Conservation (phyloP, 2,888 invertebrate species). For the Pardosa pseudoannulata region DNA sequence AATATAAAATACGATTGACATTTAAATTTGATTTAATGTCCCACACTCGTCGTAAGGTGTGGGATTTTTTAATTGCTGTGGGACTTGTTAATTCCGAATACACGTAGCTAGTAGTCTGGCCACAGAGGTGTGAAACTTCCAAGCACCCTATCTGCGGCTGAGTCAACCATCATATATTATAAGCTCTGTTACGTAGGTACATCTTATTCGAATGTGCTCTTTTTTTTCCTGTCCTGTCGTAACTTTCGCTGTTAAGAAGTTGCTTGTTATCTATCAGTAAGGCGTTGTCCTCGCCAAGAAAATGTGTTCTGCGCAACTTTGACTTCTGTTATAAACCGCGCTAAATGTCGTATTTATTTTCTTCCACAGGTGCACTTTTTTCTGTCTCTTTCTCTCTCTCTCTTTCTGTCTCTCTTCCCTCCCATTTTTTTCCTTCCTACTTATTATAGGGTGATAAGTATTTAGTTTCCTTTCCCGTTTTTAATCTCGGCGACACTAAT, state of each 20-base stretch:
- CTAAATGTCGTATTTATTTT: conserved; percentile 39
- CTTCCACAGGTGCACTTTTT: conserved; percentile 17
- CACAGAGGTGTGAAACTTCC: background rate
- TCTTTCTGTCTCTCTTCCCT: too few species aligned
- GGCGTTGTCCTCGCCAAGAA: conserved; percentile 33
- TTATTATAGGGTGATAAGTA: conserved; percentile 21
- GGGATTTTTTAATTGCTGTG: background rate
- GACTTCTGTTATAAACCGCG: conserved; percentile 47
- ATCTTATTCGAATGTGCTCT: background rate
- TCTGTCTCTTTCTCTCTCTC: too few species aligned
- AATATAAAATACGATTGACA: too few species aligned
- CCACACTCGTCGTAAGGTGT: background rate
- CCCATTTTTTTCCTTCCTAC: background rate
- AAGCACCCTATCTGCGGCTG: background rate
- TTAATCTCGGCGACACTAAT: conserved; percentile 18
- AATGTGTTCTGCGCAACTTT: conserved; percentile 16
- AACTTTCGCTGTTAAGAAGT: background rate
- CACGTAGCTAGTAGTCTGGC: background rate
- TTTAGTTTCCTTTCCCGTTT: background rate
- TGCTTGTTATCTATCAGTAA: conserved; percentile 34
- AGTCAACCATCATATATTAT: conserved; percentile 6
- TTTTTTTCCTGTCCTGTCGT: background rate
- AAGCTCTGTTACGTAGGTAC: background rate
- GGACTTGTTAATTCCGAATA: background rate
- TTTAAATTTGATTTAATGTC: too few species aligned